Percentiles rank a stretch among this genome's conserved stretches.
phyloP scores from a whole-genome alignment of 2,113 vertebrate genomes.

The Zosterops lateralis region DNA sequence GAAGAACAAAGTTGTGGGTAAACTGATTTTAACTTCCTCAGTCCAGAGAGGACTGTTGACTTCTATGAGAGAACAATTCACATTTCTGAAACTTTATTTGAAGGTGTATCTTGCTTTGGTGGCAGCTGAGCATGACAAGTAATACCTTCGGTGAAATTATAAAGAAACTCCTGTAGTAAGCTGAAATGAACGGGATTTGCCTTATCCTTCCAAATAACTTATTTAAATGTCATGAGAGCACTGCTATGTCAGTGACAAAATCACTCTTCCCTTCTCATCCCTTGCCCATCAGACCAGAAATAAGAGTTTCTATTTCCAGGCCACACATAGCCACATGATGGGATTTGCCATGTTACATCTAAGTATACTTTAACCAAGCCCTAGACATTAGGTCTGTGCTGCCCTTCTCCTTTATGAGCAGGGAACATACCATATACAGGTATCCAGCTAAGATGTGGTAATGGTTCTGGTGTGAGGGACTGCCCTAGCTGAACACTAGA shows the following conservation, averaged over 20 bases:
- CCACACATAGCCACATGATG: background rate
- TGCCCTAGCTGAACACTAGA: background rate
- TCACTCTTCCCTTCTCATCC: background rate
- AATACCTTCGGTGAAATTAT: background rate
- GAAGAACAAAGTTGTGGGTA: background rate
- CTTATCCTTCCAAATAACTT: background rate
- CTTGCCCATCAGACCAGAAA: background rate
- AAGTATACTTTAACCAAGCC: background rate
- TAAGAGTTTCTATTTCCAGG: background rate
- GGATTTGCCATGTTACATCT: background rate
- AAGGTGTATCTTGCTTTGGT: background rate
- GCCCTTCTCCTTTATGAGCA: background rate
- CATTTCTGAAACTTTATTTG: background rate
- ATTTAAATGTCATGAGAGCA: background rate
- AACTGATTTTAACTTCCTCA: background rate
- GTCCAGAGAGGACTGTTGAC: background rate
- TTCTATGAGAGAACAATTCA: background rate
- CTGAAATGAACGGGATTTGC: background rate
- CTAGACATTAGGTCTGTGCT: background rate
- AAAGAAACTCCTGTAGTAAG: background rate
- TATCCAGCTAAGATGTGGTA: background rate
- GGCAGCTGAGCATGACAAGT: background rate
- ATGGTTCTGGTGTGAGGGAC: background rate
- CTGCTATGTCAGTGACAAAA: background rate
- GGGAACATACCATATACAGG: background rate